Percentiles rank a stretch among this genome's conserved stretches.
Evolutionary conservation across 2,797 vertebrate genomes (phyloP).

Genomic region (Neopelma chrysocephalum): DNA sequence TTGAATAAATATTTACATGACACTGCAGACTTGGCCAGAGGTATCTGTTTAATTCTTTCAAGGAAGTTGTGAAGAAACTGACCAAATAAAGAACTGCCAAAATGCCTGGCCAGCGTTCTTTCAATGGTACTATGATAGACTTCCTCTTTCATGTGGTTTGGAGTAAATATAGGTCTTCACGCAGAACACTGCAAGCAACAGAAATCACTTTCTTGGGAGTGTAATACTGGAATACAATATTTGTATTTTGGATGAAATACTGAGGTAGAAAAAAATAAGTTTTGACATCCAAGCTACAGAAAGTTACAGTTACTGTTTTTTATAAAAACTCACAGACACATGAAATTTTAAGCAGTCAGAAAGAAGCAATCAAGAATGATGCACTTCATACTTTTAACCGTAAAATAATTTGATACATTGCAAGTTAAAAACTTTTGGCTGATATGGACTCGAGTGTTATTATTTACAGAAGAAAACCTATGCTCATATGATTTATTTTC

Average conservation of each 20-base stretch:
- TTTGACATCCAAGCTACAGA: background rate
- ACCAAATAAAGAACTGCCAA: background rate
- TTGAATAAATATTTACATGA: background rate
- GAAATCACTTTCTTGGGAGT: background rate
- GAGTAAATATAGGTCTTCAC: background rate
- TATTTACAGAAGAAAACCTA: background rate
- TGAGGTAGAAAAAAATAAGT: background rate
- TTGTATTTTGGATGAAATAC: background rate
- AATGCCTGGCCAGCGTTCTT: background rate
- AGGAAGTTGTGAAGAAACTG: background rate
- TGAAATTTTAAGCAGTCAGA: background rate
- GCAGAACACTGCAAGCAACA: background rate
- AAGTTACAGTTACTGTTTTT: background rate
- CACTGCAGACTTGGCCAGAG: background rate
- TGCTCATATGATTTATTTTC: background rate
- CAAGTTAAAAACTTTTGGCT: background rate
- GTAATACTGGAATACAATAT: background rate
- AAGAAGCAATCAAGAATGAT: background rate
- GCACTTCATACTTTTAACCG: background rate
- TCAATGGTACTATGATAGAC: background rate
- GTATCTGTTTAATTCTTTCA: background rate
- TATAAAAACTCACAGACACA: background rate
- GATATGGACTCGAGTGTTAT: background rate
- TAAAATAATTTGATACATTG: background rate
- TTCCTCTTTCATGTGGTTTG: background rate